Base-by-base conservation (phyloP, 2,888 invertebrate species). In the Dasypogon diadema region DNA sequence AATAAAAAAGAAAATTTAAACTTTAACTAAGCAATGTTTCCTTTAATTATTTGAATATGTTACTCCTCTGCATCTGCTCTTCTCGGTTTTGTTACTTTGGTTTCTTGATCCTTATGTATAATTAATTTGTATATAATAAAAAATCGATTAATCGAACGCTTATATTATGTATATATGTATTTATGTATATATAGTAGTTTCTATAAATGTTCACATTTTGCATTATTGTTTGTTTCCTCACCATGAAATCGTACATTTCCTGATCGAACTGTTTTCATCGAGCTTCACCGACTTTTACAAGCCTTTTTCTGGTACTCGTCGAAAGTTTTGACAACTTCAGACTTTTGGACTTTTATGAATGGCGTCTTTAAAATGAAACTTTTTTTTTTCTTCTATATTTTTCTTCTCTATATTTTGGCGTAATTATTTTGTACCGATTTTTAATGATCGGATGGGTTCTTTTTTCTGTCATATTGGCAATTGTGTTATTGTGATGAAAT, bases 91-190 rank as follows among this genome's bases (percentile, higher is more conserved):
- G 30, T 70, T 70, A 54, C 21, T 70, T 54, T 70, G 51, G 37
- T 70, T 54, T 30, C 8, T 70, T 70, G 54, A 22, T 16, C 34
- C 46, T 68, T 75, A 76, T 48, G 24, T 68, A 68, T 70, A 34
- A 54, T 70, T 70, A 70, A 70, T 54, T 70, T 54, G 70, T 70
- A 77, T 77, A 77, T 77, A 70, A 77, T 77, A 75, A 77, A 77
- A 77, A 77, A 77, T 77, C 75, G 75, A 77, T 34, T 77, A 75
- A 77, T 75, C 70, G 75, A 77, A 75, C 77, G 77, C 75, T 77
- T 77, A 77, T 73, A 48, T 65, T 77, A 70, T 70, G 70, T 70
- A 70, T 70, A 70, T 70, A 70, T 70, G 54, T 70, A 70, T 70
- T 51, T 70, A 70, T 70, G 70, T 70, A 70, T 70, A 70, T 70